Base-by-base conservation (phyloP, 1,140 invertebrate species). In the Xylocopa sonorina region DNA sequence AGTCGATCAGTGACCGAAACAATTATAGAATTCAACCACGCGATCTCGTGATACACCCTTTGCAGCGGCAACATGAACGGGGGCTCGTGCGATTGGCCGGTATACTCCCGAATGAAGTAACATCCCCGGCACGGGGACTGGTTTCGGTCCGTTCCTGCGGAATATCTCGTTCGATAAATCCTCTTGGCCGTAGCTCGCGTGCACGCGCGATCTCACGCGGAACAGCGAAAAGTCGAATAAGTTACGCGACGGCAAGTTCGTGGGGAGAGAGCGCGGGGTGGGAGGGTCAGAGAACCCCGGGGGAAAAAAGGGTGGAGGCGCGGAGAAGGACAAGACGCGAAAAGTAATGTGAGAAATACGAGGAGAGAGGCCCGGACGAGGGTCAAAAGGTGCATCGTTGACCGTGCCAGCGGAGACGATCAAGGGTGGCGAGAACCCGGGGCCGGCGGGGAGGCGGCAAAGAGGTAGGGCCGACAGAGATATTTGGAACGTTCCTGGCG, bases 311-410 rank as follows among this genome's bases (percentile, higher is more conserved):
- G 63, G 63, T 29, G 55, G 41, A 24, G 67, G 67, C 57, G 67
- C 57, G 62, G 43, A 57, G 68, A 27, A 71, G 12, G 55, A 69
- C 50, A 21, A 29, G n/a, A 60, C 80, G 71, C 85, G 82, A 85
- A 85, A 88, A 89, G 89, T 88, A 90, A 90, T 83, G 89, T 90
- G 89, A 89, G 89, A 90, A 90, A 90, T 90, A 77, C 87, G 81
- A 72, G 73, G 80, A 82, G 80, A 82, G 64, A 78, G 57, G 82
- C 73, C 81, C 82, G 21, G 60, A 78, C 85, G 79, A 71, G 89
- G 89, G 86, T 90, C 87, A 89, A 86, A 78, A 85, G 83, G 84
- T 85, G 75, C 79, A 74, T 85, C 41, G 82, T n/a, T 51, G 66
- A 57, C 71, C 53, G n/a, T 24, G 48, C 27, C 38, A 51, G 38